Evolutionary conservation across 2,888 invertebrate genomes (phyloP).

Genomic region (Rotaria macrura): DNA sequence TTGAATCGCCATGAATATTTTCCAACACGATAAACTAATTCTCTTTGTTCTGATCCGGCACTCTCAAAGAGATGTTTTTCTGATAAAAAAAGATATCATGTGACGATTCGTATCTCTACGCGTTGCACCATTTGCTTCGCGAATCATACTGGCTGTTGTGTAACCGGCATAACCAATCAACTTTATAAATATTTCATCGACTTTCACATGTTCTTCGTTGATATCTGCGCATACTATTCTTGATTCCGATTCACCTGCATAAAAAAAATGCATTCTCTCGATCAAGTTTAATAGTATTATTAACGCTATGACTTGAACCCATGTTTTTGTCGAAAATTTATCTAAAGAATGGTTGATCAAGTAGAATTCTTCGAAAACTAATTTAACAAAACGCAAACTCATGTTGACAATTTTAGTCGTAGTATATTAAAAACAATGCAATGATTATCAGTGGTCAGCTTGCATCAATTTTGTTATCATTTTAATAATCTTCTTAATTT

Average conservation of each 20-base stretch:
- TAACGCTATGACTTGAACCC: not conserved
- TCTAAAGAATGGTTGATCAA: too few relatives aligned
- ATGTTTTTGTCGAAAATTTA: not conserved
- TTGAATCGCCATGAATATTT: not conserved
- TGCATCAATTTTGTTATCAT: too few relatives aligned
- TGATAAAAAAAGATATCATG: not conserved
- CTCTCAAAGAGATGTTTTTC: not conserved
- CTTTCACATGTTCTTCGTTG: not conserved
- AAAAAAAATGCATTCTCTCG: not conserved
- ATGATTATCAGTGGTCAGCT: too few relatives aligned
- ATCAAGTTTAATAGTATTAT: not conserved
- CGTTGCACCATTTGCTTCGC: not conserved
- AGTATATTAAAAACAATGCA: too few relatives aligned
- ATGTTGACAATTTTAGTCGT: too few relatives aligned
- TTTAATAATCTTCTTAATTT: too few relatives aligned
- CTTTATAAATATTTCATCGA: not conserved
- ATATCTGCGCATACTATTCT: not conserved
- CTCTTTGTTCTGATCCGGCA: not conserved
- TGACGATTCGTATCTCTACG: not conserved
- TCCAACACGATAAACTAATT: not conserved
- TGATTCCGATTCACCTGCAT: not conserved
- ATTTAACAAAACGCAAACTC: too few relatives aligned
- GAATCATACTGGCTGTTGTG: not conserved
- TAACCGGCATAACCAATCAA: not conserved
- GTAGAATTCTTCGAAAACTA: too few relatives aligned